Evolutionary conservation across 1,140 invertebrate genomes (phyloP).

Genomic region (Drosophila insularis): DNA sequence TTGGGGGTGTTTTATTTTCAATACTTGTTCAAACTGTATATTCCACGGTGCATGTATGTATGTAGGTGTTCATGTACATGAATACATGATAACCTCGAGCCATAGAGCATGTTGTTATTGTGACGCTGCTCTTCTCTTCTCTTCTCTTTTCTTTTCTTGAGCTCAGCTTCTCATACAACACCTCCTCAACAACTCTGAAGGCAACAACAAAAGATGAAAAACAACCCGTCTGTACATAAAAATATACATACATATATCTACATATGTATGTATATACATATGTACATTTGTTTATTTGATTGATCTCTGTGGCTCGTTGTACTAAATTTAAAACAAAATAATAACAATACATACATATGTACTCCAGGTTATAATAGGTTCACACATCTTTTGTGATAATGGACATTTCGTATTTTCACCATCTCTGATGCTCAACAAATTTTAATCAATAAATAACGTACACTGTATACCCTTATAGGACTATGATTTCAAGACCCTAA

Average conservation of each 20-base stretch:
- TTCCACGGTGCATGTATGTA: neutral
- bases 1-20: neutral
- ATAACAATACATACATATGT: neutral
- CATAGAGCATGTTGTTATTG: neutral
- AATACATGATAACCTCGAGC: conserved; percentile 11
- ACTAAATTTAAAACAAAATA: conserved; percentile 1
- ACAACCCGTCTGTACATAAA: conserved; percentile 5
- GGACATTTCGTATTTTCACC: neutral
- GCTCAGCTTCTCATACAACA: conserved; percentile 6
- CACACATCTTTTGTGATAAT: neutral
- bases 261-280: neutral
- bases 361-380: neutral
- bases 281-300: neutral
- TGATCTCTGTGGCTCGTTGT: neutral
- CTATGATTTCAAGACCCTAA: too few species aligned
- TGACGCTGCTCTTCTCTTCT: neutral
- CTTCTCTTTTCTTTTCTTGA: conserved; percentile 6
- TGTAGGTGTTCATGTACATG: conserved; percentile 7
- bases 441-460: neutral
- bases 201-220: conserved; percentile 14
- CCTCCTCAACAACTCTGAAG: conserved; percentile 3
- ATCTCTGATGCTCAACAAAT: neutral
- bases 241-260: conserved; percentile 16
- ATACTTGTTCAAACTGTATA: neutral
- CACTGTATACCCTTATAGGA: neutral